These are phyloP conservation scores for Synanthedon andrenaeformis DNA, from an alignment of 2,888 invertebrate species.

Conservation along the genomic window DNA sequence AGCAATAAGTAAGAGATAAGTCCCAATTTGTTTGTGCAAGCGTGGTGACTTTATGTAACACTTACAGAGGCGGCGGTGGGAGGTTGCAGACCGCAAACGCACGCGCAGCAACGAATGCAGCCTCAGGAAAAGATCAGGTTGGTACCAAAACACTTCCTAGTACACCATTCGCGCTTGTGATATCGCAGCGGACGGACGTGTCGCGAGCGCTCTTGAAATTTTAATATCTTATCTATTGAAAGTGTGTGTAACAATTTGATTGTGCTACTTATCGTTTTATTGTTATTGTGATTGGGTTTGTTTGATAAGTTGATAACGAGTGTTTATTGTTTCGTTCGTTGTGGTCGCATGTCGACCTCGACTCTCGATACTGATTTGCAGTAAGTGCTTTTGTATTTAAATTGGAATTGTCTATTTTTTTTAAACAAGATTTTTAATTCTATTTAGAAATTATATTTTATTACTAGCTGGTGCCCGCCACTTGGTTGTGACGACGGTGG, in stretches of 20 bases:
- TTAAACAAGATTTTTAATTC: too few relatives aligned
- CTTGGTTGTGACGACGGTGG: too few relatives aligned
- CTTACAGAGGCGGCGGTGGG: conserved; percentile 52
- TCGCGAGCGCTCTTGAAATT: not conserved
- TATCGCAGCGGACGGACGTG: conserved; percentile 32
- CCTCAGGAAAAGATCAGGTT: conserved; percentile 59
- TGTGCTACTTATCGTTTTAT: not conserved
- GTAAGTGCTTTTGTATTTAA: conserved; percentile 13
- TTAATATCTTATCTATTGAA: conserved; percentile 2
- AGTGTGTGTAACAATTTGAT: too few relatives aligned
- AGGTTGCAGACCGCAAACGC: conserved; percentile 44
- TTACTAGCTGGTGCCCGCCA: too few relatives aligned
- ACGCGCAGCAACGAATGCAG: conserved; percentile 34
- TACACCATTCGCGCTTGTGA: conserved; percentile 38
- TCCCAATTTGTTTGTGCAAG: conserved; percentile 5
- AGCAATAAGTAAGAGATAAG: too few relatives aligned
- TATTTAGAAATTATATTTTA: too few relatives aligned
- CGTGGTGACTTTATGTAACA: conserved; percentile 49
- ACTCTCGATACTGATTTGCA: conserved; percentile 14
- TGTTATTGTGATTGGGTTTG: not conserved
- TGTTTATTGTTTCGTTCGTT: conserved; percentile 5
- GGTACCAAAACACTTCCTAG: conserved; percentile 29
- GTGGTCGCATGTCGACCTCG: conserved; percentile 15
- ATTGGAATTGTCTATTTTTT: too few relatives aligned
- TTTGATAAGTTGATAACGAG: not conserved